Evolutionary conservation across 2,113 vertebrate species (phyloP).

Genomic region (Egretta garzetta): DNA sequence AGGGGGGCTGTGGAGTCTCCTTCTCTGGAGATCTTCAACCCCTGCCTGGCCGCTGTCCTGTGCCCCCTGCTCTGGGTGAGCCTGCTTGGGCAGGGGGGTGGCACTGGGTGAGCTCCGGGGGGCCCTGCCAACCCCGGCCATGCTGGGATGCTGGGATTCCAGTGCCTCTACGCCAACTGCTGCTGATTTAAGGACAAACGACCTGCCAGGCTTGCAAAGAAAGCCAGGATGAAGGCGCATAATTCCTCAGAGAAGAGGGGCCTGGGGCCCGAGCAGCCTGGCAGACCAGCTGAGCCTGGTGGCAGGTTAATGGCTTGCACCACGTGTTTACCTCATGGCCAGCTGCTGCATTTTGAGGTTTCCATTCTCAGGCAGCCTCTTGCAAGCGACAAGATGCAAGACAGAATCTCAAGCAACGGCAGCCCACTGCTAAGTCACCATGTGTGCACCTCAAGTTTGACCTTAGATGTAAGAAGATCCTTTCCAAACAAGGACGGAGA

Average conservation of each 20-base stretch:
- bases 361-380: background rate
- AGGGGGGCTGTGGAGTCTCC: too few species aligned
- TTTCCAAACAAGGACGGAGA: too few species aligned
- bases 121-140: too few species aligned
- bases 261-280: background rate
- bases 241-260: background rate
- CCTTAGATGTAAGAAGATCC: background rate
- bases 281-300: background rate
- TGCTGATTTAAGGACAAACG: background rate
- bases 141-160: too few species aligned
- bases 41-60: too few species aligned
- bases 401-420: background rate
- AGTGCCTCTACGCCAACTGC: background rate
- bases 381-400: background rate
- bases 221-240: background rate
- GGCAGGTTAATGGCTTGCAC: background rate
- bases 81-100: too few species aligned
- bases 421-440: background rate
- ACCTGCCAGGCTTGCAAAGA: too few species aligned
- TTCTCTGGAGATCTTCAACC: too few species aligned
- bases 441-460: background rate
- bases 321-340: accelerated
- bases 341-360: background rate
- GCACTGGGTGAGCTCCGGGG: too few species aligned
- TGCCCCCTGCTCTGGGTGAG: too few species aligned